Base-by-base conservation (phyloP, 1,140 invertebrate species). In the Danaus plexippus region DNA sequence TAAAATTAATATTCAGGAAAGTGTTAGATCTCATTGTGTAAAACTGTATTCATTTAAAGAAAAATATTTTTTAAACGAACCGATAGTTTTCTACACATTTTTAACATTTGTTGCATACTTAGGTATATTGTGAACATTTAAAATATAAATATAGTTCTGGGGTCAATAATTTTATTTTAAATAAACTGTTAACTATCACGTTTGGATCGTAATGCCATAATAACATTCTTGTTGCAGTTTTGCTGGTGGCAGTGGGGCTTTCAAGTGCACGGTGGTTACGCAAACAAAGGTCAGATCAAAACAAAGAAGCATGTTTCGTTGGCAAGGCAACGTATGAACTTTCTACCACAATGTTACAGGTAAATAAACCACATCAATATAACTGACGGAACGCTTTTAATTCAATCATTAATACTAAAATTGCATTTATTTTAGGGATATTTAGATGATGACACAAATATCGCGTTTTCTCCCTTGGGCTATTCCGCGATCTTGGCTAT, bases 391-490 rank as follows among this genome's bases (percentile, higher is more conserved):
- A 42, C 10, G 43, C 9, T 42, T 11, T 50, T 18, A 10, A 49
- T 12, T 44, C 22, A 54, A 46, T 3, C 11, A 52, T 53, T 60
- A 47, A 44, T 53, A 13, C 22, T 7, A 32, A 9, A 46, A 47
- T 49, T 59, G 52, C 64, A 52, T 51, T 43, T 48, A 52, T 83
- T 87, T 63, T 70, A 89, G 88, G 83, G 85, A 13, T 88, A 88
- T 61, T 87, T 88, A 6, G 89, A 90, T 46, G 89, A 90, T 63
- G 78, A 88, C 15, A 88, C 84, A 43, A 91, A 92, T 52, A 87
- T 90, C 57, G 90, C 90, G n/a, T 90, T 91, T 55, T 91, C 90
- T 1, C 91, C 91, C 0, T 70, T 92, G 22, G 91, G 91, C 0
- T 90, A 91, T 52, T 88, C 89, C 8, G 81, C 88, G 5, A 90